phyloP scores from a whole-genome alignment of 2,888 invertebrate genomes.

The Antheraea yamamai region DNA sequence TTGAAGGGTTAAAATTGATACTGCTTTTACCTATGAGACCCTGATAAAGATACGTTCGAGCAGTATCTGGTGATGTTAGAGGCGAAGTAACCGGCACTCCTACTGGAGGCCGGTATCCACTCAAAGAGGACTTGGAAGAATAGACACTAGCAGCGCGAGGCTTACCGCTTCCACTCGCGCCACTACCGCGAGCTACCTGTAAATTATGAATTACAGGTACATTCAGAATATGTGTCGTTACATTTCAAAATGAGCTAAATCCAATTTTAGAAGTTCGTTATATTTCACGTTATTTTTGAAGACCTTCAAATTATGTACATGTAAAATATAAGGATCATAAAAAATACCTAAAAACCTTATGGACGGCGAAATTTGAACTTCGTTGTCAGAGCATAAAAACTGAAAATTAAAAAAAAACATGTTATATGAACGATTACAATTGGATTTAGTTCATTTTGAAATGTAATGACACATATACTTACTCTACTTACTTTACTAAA shows the following conservation, averaged over 20 bases:
- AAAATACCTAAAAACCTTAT: no score
- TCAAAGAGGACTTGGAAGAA: slow-evolving; percentile 95
- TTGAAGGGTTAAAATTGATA: slow-evolving; percentile 9
- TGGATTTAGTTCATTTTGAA: no score
- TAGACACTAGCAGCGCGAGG: slow-evolving; percentile 94
- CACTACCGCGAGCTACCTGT: slow-evolving; percentile 24
- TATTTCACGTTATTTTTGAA: no score
- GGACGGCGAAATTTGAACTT: no score
- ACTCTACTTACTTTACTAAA: background rate
- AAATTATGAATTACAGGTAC: background rate
- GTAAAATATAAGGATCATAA: no score
- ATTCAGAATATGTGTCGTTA: background rate
- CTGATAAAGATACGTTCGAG: slow-evolving; percentile 95
- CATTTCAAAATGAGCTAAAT: no score
- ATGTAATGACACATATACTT: no score
- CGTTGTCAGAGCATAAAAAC: no score
- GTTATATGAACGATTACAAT: no score
- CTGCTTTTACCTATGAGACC: slow-evolving; percentile 84
- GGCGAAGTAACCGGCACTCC: slow-evolving; percentile 90
- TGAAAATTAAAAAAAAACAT: no score
- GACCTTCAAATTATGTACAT: no score
- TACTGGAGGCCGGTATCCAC: slow-evolving; percentile 89
- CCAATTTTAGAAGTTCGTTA: no score
- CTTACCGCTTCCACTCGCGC: slow-evolving; percentile 74
- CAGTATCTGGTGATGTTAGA: slow-evolving; percentile 94